phyloP scores from a whole-genome alignment of 2,888 invertebrate species.

The Hecatera dysodea region DNA sequence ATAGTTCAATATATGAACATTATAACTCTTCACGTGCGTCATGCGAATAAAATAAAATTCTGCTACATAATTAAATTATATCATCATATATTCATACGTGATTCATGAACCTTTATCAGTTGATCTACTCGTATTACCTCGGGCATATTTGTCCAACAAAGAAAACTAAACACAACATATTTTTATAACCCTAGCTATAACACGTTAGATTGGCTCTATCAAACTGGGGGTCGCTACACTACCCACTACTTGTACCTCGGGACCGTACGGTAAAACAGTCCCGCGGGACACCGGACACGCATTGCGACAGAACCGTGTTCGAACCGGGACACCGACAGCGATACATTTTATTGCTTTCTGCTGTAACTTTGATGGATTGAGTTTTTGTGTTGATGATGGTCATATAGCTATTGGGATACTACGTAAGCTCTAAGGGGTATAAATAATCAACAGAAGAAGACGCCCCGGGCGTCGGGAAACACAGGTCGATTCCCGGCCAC shows the following conservation, averaged over 20 bases:
- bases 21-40: not conserved
- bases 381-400: constrained; percentile 33
- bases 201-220: constrained; percentile 39
- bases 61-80: not conserved
- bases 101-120: constrained; percentile 16
- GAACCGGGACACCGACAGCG: constrained; percentile 43
- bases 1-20: too few species aligned
- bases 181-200: constrained; percentile 25
- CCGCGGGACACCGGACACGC: constrained; percentile 72
- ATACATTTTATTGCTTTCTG: constrained; percentile 42
- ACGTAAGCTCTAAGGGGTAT: not conserved
- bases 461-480: too few species aligned
- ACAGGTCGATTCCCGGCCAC: too few species aligned
- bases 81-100: not conserved
- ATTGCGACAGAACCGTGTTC: constrained; percentile 71
- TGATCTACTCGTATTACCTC: not conserved
- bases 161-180: constrained; percentile 2
- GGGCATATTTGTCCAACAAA: not conserved
- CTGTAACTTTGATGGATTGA: constrained; percentile 43
- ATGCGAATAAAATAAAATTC: not conserved
- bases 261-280: constrained; percentile 66
- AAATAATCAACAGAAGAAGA: too few species aligned
- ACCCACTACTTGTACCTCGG: constrained; percentile 44
- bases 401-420: not conserved
- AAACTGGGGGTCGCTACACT: constrained; percentile 42